A percentile compares a stretch with the other conserved stretches of the same genome.
phyloP scores from a whole-genome alignment of 2,113 vertebrate species.

The Tinamus guttatus region DNA sequence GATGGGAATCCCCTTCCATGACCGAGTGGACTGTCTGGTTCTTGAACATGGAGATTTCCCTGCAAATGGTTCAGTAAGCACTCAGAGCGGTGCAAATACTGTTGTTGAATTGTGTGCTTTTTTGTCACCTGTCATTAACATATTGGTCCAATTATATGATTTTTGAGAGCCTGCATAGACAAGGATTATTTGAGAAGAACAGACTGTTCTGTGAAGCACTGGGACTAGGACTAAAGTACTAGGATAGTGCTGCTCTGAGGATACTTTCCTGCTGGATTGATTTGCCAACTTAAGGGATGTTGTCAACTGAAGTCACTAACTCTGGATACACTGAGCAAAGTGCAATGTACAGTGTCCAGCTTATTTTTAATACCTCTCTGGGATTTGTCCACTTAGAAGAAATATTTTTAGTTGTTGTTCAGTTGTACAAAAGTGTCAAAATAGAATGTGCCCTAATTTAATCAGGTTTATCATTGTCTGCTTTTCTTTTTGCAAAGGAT shows the following conservation, averaged over 20 bases:
- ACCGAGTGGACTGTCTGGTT: background rate
- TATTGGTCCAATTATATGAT: background rate
- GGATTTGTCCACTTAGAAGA: background rate
- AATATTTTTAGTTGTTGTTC: background rate
- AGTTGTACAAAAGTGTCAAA: background rate
- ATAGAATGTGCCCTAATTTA: background rate
- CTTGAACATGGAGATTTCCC: background rate
- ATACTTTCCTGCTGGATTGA: background rate
- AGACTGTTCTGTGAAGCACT: background rate
- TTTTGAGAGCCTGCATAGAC: background rate
- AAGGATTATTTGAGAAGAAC: background rate
- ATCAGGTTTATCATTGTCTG: background rate
- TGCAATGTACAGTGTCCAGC: background rate
- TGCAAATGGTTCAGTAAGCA: background rate
- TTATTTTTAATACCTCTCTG: background rate
- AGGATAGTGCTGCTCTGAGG: background rate
- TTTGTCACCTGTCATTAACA: background rate
- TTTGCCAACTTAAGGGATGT: background rate
- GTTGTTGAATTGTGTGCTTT: background rate
- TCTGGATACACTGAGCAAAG: background rate
- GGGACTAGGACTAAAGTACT: background rate
- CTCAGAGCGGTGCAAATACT: background rate
- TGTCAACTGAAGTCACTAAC: background rate
- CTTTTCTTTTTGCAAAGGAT: constrained; percentile 68
- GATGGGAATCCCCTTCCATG: background rate